A percentile compares a stretch with the other conserved stretches of the same genome.
Evolutionary conservation across 2,113 vertebrate species (phyloP).

Genomic region (Cheilinus undulatus): DNA sequence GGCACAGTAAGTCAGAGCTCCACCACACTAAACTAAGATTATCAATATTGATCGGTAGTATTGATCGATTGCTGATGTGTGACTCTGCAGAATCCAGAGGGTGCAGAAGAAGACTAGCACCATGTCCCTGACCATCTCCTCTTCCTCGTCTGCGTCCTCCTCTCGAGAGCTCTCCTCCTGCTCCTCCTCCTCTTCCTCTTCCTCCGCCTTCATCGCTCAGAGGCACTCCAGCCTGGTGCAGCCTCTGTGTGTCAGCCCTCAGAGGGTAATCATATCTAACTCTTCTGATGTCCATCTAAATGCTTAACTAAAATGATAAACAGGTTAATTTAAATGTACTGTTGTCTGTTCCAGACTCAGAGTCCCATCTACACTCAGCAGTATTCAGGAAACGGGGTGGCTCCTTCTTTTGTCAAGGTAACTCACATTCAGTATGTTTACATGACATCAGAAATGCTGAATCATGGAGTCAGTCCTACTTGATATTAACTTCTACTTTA

Average conservation of each 20-base stretch:
- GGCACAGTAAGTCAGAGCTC: constrained; percentile 78
- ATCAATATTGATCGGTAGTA: too few species aligned
- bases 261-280: constrained; percentile 51
- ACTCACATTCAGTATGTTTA: constrained; percentile 1
- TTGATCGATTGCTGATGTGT: constrained; percentile 8
- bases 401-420: constrained; percentile 84
- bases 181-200: constrained; percentile 65
- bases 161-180: constrained; percentile 64
- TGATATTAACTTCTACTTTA: too few species aligned
- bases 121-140: constrained; percentile 84
- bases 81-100: constrained; percentile 61
- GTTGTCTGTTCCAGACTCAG: constrained; percentile 60
- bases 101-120: constrained; percentile 84
- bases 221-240: constrained; percentile 80
- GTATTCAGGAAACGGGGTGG: constrained; percentile 72
- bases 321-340: neutral
- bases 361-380: constrained; percentile 74
- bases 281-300: too few species aligned
- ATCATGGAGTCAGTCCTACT: too few species aligned
- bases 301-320: neutral
- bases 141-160: constrained; percentile 72
- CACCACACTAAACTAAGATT: neutral
- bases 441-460: too few species aligned
- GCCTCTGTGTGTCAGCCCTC: constrained; percentile 74
- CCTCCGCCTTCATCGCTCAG: constrained; percentile 66